phyloP scores from a whole-genome alignment of 2,888 invertebrate genomes.

The Scelioninae gen. 2 region DNA sequence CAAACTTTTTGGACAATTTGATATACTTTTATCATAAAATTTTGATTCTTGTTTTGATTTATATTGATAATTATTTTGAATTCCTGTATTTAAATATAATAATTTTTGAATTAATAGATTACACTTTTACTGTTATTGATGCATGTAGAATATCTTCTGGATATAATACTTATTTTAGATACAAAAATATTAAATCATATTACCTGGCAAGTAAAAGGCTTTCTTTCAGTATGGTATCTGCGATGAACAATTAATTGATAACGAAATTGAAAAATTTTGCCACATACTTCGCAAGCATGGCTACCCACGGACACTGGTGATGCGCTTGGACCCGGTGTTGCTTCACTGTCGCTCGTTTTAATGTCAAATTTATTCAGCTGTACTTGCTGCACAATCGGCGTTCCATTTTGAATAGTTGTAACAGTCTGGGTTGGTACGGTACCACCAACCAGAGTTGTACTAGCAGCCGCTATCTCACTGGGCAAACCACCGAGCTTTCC shows the following conservation, averaged over 20 bases:
- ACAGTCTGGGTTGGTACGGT: conserved; percentile 74
- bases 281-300: conserved; percentile 89
- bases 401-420: conserved; percentile 74
- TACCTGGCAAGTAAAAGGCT: conserved; percentile 85
- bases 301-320: conserved; percentile 80
- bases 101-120: too few relatives aligned
- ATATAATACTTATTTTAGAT: too few relatives aligned
- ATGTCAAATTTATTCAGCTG: conserved; percentile 74
- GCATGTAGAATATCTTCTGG: too few relatives aligned
- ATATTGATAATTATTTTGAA: too few relatives aligned
- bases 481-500: conserved; percentile 79
- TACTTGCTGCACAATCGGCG: conserved; percentile 73
- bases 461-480: conserved; percentile 77
- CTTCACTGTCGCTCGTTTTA: conserved; percentile 72
- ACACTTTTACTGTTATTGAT: too few relatives aligned
- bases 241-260: conserved; percentile 92
- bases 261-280: conserved; percentile 90
- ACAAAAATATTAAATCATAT: conserved; percentile 25
- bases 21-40: too few relatives aligned
- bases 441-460: conserved; percentile 74
- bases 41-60: too few relatives aligned
- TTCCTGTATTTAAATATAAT: too few relatives aligned
- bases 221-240: conserved; percentile 90
- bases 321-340: conserved; percentile 76
- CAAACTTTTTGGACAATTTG: too few relatives aligned